Evolutionary conservation across 2,113 vertebrate genomes (phyloP), one percentile per base, ranked within the genome.

Genomic region (Percopsis transmontana): DNA sequence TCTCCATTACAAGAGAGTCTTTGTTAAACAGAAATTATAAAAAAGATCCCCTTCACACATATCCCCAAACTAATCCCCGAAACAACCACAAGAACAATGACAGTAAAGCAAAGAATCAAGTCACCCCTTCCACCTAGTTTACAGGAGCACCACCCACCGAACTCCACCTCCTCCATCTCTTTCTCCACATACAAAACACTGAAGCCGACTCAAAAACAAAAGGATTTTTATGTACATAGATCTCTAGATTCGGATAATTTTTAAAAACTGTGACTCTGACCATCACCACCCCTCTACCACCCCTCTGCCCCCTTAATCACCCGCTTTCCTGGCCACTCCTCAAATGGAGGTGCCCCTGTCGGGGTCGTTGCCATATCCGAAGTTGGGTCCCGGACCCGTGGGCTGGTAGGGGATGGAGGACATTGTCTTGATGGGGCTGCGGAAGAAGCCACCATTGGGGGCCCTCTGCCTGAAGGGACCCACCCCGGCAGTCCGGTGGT

Each of bases 391-490:
- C n/a, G 97, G 97, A 79, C 89, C 89, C 74, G 97, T 98, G 55
- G 96, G 95, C 85, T 99, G 97, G 89, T 99, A 99, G 24, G 97
- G 97, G 89, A 99, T 98, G 7, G 96, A 96, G 72, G 97, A 98
- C 97, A 99, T 99, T 90, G 97, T 98, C 94, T 99, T 98, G 85
- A 98, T 95, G 66, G 97, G 97, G 89, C 97, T 99, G 81, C 97
- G 94, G 93, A 99, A 99, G 86, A 99, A 99, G 85, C 97, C 97
- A 41, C 97, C 97, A 0, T 99, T 99, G 73, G 97, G 97, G 11
- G 97, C 96, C 85, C 97, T 95, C 93, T 98, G 97, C 90, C 97
- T 93, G 88, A 99, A 99, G 80, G 88, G 96, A 93, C 90, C 92
- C 14, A 84, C 88, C 76, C 81, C 88, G 15, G 95, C 97, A 95